Evolutionary conservation across 2,888 invertebrate genomes (phyloP), one percentile per base, ranked within the genome.

Genomic region (Pocota personata): DNA sequence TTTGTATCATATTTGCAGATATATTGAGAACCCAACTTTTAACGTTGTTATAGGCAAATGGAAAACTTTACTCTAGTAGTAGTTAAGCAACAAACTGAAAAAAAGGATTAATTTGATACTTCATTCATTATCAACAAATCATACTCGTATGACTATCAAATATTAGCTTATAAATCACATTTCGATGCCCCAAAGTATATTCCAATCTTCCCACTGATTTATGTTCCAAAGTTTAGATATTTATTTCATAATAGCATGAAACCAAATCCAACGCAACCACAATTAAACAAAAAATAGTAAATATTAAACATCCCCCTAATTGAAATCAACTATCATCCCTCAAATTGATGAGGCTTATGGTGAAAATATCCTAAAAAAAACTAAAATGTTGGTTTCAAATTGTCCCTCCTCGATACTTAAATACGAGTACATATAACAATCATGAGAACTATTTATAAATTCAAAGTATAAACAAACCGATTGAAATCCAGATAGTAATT

Each of bases 401-500:
- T 52, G 27, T 1, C n/a, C 21, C 6, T 24, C 27, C 27, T 6
- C 27, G n/a, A 7, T 52, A 30, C 2, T 6, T 14, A 27, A 14
- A 27, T 24, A 24, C 24, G 2, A 3, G 14, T 16, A 30, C 43
- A 27, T 27, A 2, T 3, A 24, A 2, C 48, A 66, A 66, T 35
- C 50, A 66, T 21, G 66, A 66, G 50, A 35, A 21, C n/a, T 21
- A 21, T 66, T 50, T 50, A 66, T 35, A 19, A 48, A n/a, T 50
- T 30, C 14, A 12, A 19, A 46, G 12, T 30, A 19, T 19, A 64
- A 64, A 64, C 46, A 64, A 16, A 14, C 30, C 30, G 14, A 50
- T 48, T 66, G 6, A 32, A 7, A 19, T 46, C 30, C 48, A 35
- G 21, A 50, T 27, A 19, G 48, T 50, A 35, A 66, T 50, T 66